phyloP scores from a whole-genome alignment of 2,888 invertebrate species.

The Prosopocoilus inquinatus region DNA sequence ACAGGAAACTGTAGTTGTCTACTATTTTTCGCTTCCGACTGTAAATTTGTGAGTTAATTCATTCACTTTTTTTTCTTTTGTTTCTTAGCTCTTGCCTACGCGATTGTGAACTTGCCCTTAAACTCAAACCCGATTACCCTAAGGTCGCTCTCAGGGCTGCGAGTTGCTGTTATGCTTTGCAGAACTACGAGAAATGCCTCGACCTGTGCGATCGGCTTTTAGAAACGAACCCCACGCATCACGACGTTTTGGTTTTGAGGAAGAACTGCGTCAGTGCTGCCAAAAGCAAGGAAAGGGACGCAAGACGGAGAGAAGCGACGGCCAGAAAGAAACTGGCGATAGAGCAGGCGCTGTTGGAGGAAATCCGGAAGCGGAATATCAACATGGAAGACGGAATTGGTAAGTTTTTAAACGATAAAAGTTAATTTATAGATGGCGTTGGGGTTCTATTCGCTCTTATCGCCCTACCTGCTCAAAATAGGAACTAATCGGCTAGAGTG shows the following conservation, averaged over 20 bases:
- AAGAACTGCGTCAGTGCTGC: slow-evolving; percentile 54
- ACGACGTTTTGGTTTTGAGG: slow-evolving; percentile 56
- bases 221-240: slow-evolving; percentile 56
- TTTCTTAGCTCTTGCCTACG: slow-evolving; percentile 63
- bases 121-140: slow-evolving; percentile 70
- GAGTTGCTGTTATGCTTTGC: slow-evolving; percentile 66
- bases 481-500: too few species aligned
- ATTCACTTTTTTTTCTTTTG: not conserved
- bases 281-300: slow-evolving; percentile 57
- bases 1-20: too few species aligned
- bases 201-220: slow-evolving; percentile 70
- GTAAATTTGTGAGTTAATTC: too few species aligned
- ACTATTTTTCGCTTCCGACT: too few species aligned
- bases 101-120: slow-evolving; percentile 78
- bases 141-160: slow-evolving; percentile 78
- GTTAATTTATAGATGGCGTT: not conserved
- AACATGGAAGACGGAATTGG: slow-evolving; percentile 53
- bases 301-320: slow-evolving; percentile 54
- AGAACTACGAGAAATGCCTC: slow-evolving; percentile 69
- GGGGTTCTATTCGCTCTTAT: not conserved
- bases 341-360: slow-evolving; percentile 49
- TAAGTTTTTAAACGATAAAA: slow-evolving; percentile 15
- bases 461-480: not conserved
- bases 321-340: slow-evolving; percentile 50
- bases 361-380: slow-evolving; percentile 52